Percentiles rank a stretch among this genome's conserved stretches.
Conservation (phyloP, 2,888 invertebrate genomes). For the Belgica antarctica region DNA sequence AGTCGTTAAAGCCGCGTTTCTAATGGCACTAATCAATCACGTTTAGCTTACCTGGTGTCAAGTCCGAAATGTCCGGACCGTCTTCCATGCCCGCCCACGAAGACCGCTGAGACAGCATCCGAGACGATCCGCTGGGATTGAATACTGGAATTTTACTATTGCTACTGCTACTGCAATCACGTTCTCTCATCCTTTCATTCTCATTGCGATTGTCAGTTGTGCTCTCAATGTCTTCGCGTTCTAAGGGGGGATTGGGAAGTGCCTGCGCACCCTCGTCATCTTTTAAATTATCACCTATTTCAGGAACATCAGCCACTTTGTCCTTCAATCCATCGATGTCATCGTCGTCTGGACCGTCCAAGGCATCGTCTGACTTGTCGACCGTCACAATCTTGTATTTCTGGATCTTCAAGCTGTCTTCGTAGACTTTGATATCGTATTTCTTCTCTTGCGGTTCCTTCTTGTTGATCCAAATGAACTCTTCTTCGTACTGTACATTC, state of each 20-base stretch:
- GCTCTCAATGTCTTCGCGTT: constrained; percentile 44
- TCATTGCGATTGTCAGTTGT: constrained; percentile 45
- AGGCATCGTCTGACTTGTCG: constrained; percentile 36
- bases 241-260: constrained; percentile 45
- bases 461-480: constrained; percentile 44
- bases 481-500: constrained; percentile 45
- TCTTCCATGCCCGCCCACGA: constrained; percentile 65
- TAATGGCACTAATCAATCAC: neutral
- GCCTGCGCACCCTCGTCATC: constrained; percentile 47
- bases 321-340: constrained; percentile 42
- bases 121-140: constrained; percentile 55
- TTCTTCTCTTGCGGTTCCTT: constrained; percentile 40
- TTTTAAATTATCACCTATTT: constrained; percentile 46
- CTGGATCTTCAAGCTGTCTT: constrained; percentile 40
- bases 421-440: constrained; percentile 42
- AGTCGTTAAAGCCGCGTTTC: constrained; percentile 56
- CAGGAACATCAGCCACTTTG: constrained; percentile 34
- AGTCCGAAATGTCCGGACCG: constrained; percentile 54
- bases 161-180: constrained; percentile 43
- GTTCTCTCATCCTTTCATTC: constrained; percentile 37
- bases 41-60: constrained; percentile 59
- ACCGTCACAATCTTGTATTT: constrained; percentile 41
- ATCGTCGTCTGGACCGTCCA: constrained; percentile 36
- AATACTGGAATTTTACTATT: constrained; percentile 66
- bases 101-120: constrained; percentile 65